Evolutionary conservation across 2,113 vertebrate species (phyloP).

Genomic region (Onychorhynchus coronatus): DNA sequence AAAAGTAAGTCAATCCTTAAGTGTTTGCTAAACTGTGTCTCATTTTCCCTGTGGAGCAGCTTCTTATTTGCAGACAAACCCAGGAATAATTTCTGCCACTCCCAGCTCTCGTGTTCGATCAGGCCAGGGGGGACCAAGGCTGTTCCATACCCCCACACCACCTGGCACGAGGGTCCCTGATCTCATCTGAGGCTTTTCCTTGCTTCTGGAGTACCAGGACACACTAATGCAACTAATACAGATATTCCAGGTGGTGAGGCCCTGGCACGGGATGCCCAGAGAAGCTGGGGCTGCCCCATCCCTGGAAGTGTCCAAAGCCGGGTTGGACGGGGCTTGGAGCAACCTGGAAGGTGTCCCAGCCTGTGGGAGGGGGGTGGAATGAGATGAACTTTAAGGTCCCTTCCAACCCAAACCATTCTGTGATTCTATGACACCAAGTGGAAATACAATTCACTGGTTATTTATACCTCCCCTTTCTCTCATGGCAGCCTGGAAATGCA

Average conservation of each 20-base stretch:
- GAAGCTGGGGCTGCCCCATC: background rate
- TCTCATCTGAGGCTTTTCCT: background rate
- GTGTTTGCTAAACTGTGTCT: background rate
- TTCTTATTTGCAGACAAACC: background rate
- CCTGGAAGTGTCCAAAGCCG: background rate
- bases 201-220: background rate
- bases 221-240: background rate
- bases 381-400: background rate
- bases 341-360: background rate
- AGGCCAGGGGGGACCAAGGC: background rate
- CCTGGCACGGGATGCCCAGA: background rate
- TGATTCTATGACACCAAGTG: background rate
- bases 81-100: background rate
- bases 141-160: fast-evolving
- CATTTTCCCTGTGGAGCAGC: background rate
- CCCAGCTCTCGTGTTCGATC: fast-evolving
- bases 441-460: background rate
- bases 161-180: background rate
- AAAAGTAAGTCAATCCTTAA: background rate
- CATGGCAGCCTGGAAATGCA: background rate
- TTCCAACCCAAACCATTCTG: background rate
- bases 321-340: background rate
- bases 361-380: background rate
- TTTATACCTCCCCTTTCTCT: background rate
- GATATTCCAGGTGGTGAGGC: background rate